These are phyloP conservation scores for Acleris cristana DNA, from an alignment of 2,888 invertebrate species.

Conservation along the genomic window DNA sequence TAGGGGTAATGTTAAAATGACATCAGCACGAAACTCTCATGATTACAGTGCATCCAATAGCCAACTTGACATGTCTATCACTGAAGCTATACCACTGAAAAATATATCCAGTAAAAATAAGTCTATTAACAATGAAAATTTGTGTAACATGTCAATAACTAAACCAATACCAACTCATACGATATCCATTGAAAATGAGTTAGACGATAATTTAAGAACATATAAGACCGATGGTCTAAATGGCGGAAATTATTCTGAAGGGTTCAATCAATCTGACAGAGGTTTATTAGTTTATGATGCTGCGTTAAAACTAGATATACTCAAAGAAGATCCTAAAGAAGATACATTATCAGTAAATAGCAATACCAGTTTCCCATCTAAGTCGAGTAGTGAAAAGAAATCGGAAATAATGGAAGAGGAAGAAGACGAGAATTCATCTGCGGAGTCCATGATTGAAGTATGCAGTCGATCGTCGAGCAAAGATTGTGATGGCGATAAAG, in stretches of 20 bases:
- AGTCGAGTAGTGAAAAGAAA: not conserved
- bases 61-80: constrained; percentile 1
- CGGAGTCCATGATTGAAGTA: constrained; percentile 1
- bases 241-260: constrained; percentile 28
- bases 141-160: constrained; percentile 19
- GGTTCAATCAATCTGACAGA: constrained; percentile 23
- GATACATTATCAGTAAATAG: not conserved
- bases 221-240: constrained; percentile 17
- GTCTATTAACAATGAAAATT: constrained; percentile 9
- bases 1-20: not conserved
- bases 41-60: not conserved
- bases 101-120: not conserved
- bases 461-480: not conserved
- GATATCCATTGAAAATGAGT: constrained; percentile 37
- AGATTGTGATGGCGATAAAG: not conserved
- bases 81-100: not conserved
- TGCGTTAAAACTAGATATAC: constrained; percentile 10
- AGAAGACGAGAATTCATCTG: not conserved
- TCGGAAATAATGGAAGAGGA: not conserved
- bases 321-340: not conserved
- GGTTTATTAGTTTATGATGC: constrained; percentile 51
- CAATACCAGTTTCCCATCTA: not conserved
- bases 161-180: constrained; percentile 39
- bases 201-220: constrained; percentile 27
- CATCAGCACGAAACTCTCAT: not conserved